phyloP scores from a whole-genome alignment of 2,113 vertebrate species.

The Malaclemys terrapin region DNA sequence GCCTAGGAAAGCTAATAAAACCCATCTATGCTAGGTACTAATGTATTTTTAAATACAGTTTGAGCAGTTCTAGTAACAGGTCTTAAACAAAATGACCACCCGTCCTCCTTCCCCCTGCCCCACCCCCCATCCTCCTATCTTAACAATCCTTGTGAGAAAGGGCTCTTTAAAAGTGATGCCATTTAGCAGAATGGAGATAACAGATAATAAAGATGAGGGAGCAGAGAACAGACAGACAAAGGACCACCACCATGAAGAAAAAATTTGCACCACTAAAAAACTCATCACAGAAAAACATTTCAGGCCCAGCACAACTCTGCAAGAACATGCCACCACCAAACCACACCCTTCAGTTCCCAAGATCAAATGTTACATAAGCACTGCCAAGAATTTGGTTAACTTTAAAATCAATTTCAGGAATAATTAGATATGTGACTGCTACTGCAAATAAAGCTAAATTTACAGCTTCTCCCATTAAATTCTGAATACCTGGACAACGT shows the following conservation, averaged over 20 bases:
- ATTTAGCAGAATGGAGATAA: background rate
- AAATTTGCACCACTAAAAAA: background rate
- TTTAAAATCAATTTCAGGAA: background rate
- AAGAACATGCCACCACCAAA: background rate
- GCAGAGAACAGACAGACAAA: background rate
- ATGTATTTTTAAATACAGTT: background rate
- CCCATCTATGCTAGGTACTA: background rate
- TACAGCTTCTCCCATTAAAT: background rate
- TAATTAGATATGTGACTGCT: background rate
- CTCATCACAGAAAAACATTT: background rate
- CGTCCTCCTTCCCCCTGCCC: background rate
- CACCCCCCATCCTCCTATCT: background rate
- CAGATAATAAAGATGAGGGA: background rate
- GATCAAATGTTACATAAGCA: background rate
- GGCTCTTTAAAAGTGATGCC: background rate
- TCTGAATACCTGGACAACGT: background rate
- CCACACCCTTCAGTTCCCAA: background rate
- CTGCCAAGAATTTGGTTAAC: background rate
- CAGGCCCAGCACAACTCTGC: background rate
- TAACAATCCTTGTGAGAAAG: background rate
- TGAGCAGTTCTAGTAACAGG: background rate
- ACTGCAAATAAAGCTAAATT: background rate
- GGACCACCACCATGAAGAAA: background rate
- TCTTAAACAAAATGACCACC: background rate
- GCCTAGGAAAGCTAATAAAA: background rate